Evolutionary conservation across 2,113 vertebrate species (phyloP).

Genomic region (Morone chrysops): DNA sequence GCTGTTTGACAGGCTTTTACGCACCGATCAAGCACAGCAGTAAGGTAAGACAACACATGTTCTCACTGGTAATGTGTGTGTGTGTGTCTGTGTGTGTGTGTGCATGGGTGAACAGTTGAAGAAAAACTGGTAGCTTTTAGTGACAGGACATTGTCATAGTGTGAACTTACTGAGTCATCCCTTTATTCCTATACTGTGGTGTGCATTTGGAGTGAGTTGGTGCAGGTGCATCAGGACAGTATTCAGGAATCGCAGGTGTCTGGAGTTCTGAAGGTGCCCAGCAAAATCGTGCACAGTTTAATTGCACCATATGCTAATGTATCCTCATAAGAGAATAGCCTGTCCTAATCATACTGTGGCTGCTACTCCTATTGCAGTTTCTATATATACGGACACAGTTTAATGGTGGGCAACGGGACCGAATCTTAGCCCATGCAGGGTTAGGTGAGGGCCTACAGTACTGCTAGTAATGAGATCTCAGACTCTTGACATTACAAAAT

Average conservation of each 20-base stretch:
- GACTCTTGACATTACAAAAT: background rate
- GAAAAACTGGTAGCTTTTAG: background rate
- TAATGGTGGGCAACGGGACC: background rate
- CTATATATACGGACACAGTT: background rate
- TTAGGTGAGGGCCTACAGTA: background rate
- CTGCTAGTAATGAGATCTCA: background rate
- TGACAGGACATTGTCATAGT: background rate
- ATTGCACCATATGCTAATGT: background rate
- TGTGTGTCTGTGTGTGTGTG: background rate
- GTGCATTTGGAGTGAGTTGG: constrained; percentile 6
- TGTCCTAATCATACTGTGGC: background rate
- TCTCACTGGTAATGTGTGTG: background rate
- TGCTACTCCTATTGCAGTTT: background rate
- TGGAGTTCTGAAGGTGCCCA: background rate
- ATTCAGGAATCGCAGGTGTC: background rate
- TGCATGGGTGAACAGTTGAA: too few species aligned
- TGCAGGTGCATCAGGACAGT: constrained; percentile 21
- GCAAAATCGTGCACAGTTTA: background rate
- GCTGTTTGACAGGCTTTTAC: constrained; percentile 64
- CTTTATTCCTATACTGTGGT: background rate
- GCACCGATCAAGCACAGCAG: constrained; percentile 53
- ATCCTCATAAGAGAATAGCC: background rate
- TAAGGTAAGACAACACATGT: constrained; percentile 63
- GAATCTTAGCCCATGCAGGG: background rate
- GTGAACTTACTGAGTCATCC: constrained; percentile 15